Evolutionary conservation across 2,797 vertebrate genomes (phyloP).

Genomic region (Alauda arvensis): DNA sequence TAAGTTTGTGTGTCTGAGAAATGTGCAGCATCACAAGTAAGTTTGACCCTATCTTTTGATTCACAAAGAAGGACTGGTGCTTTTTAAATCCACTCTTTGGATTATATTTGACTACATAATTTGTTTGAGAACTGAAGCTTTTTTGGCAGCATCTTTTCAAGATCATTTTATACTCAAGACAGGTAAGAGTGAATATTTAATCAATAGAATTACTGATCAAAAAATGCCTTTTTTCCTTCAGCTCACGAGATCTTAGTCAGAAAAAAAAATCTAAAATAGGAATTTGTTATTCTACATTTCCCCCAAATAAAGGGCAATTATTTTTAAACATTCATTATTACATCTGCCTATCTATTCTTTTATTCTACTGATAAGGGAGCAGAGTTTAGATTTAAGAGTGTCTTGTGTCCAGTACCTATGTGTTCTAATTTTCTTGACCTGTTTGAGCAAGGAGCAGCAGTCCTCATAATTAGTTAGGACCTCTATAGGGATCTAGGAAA

Average conservation of each 20-base stretch:
- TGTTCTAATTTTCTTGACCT: not conserved
- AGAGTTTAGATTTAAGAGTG: not conserved
- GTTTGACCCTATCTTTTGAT: not conserved
- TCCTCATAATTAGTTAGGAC: not conserved
- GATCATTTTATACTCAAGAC: not conserved
- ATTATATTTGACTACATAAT: not conserved
- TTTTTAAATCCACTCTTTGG: not conserved
- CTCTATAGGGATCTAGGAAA: not conserved
- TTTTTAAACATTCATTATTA: not conserved
- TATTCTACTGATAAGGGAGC: not conserved
- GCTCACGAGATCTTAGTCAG: not conserved
- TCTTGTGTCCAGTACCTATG: not conserved
- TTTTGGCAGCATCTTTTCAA: not conserved
- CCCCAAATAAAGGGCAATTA: not conserved
- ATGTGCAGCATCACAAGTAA: not conserved
- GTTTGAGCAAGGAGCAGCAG: not conserved
- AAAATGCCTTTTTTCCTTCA: not conserved
- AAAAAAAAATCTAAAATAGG: not conserved
- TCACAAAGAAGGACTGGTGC: not conserved
- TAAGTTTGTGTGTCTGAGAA: not conserved
- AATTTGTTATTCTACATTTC: not conserved
- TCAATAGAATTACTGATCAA: not conserved
- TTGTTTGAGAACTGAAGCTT: not conserved
- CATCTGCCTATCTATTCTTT: not conserved
- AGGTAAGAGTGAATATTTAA: not conserved